A percentile compares a stretch with the other conserved stretches of the same genome.
These are phyloP conservation scores for Pristionchus entomophagus DNA, from an alignment of 2,888 invertebrate genomes.

Conservation along the genomic window DNA sequence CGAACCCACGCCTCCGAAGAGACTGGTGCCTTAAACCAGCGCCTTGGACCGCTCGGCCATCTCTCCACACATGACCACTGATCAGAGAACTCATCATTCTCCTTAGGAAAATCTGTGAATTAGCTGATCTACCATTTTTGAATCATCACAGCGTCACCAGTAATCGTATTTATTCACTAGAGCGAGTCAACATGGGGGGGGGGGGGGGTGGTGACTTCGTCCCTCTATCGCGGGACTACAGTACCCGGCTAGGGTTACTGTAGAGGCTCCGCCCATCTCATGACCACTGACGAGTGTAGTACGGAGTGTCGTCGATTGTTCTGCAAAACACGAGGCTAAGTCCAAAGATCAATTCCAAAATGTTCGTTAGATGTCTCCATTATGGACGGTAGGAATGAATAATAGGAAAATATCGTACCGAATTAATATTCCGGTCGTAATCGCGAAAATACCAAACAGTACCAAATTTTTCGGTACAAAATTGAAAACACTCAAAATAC, in stretches of 20 bases:
- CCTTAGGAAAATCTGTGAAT: too few relatives aligned
- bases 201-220: neutral
- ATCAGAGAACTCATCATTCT: too few relatives aligned
- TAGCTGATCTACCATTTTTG: neutral
- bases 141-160: neutral
- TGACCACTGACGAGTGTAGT: conserved; percentile 1
- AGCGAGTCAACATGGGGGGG: neutral
- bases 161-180: conserved; percentile 34
- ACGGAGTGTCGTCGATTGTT: neutral
- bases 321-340: neutral
- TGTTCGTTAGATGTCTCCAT: too few relatives aligned
- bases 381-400: too few relatives aligned
- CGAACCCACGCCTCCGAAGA: conserved; percentile 89
- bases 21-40: conserved; percentile 92
- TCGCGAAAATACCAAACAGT: too few relatives aligned
- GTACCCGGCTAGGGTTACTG: too few relatives aligned
- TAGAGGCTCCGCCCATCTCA: conserved; percentile 19
- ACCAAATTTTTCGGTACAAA: too few relatives aligned
- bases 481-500: too few relatives aligned
- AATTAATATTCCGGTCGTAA: too few relatives aligned
- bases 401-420: too few relatives aligned
- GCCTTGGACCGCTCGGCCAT: conserved; percentile 90
- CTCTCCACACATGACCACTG: conserved; percentile 48
- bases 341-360: too few relatives aligned
- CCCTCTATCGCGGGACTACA: too few relatives aligned